phyloP scores from a whole-genome alignment of 2,888 invertebrate genomes.

The Drosophila mayaguana region DNA sequence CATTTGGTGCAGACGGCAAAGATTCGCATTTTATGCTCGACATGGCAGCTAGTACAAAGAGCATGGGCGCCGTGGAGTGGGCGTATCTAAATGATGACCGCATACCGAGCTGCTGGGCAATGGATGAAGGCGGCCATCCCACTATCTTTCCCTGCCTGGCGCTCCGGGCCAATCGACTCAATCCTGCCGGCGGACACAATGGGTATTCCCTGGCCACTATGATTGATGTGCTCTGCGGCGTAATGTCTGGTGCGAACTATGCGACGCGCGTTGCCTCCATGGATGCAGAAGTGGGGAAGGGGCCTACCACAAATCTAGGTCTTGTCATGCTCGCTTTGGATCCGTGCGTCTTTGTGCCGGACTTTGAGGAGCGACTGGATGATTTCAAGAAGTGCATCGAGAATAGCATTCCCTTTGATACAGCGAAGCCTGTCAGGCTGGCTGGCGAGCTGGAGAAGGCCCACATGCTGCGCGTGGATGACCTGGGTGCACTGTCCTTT shows the following conservation, averaged over 20 bases:
- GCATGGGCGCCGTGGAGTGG: constrained; percentile 55
- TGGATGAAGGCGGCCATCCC: constrained; percentile 48
- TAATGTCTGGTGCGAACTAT: constrained; percentile 59
- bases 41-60: constrained; percentile 45
- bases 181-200: constrained; percentile 49
- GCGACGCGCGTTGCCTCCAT: constrained; percentile 41
- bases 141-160: constrained; percentile 50
- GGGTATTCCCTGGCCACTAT: constrained; percentile 54
- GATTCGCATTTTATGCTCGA: constrained; percentile 55
- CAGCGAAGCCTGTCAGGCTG: constrained; percentile 20
- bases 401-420: constrained; percentile 11
- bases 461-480: constrained; percentile 54
- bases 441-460: constrained; percentile 46
- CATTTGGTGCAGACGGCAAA: constrained; percentile 51
- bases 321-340: constrained; percentile 55
- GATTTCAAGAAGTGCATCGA: constrained; percentile 46
- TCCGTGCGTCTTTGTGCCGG: constrained; percentile 49
- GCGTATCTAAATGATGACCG: constrained; percentile 37
- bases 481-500: constrained; percentile 45
- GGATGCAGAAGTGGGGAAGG: neutral
- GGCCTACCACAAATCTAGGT: constrained; percentile 40
- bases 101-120: constrained; percentile 54
- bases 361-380: constrained; percentile 54
- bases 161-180: constrained; percentile 34
- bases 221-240: constrained; percentile 59